Conservation (phyloP, 2,113 vertebrate genomes). For the Condylura cristata region DNA sequence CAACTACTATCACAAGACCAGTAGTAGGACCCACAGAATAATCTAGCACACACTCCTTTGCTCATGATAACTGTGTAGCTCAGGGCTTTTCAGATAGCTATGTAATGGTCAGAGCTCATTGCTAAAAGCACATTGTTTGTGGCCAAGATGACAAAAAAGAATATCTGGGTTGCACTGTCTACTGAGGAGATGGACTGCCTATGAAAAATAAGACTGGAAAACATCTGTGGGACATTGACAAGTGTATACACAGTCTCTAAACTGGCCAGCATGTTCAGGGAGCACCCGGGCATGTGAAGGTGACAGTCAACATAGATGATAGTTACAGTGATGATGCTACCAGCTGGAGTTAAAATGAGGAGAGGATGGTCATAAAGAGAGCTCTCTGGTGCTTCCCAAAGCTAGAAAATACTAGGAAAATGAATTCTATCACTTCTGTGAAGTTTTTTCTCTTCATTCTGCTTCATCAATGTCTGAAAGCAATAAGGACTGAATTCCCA, state of each 20-base stretch:
- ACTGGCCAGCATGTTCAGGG: conserved; percentile 62
- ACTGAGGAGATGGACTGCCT: conserved; percentile 57
- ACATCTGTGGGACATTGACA: conserved; percentile 59
- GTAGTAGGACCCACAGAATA: conserved; percentile 45
- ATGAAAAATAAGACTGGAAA: conserved; percentile 53
- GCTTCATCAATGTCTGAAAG: not conserved
- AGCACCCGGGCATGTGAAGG: conserved; percentile 66
- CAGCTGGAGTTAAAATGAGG: conserved; percentile 57
- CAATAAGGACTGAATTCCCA: not conserved
- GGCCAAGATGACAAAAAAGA: conserved; percentile 55
- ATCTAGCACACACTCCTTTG: not conserved
- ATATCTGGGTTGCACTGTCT: conserved; percentile 61
- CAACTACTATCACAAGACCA: conserved; percentile 29
- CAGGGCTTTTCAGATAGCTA: conserved; percentile 58
- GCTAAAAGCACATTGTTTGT: conserved; percentile 57
- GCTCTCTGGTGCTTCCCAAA: conserved; percentile 47
- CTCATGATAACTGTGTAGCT: conserved; percentile 48
- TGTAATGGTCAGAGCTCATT: conserved; percentile 54
- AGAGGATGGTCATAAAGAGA: conserved; percentile 64
- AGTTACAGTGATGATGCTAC: conserved; percentile 37
- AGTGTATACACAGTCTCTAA: conserved; percentile 50
- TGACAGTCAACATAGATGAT: not conserved
- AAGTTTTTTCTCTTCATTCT: conserved; percentile 64
- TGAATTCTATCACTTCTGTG: conserved; percentile 62
- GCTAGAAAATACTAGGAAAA: conserved; percentile 59